Evolutionary conservation across 2,888 invertebrate species (phyloP), one percentile per base, ranked within the genome.

Genomic region (Nycteola revayana): DNA sequence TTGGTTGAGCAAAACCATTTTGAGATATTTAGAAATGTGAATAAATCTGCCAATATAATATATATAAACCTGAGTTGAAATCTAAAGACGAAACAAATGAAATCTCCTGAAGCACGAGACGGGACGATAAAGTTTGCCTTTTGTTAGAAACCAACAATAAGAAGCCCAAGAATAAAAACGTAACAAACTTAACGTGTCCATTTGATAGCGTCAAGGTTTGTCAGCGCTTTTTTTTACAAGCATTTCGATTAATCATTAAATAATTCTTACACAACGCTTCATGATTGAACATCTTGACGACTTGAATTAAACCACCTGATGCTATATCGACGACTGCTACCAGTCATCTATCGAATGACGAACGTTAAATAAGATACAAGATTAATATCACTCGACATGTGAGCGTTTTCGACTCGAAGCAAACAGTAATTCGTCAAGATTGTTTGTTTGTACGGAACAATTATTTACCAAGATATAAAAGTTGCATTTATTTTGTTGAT

Each of bases 61-160:
- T n/a, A n/a, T n/a, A n/a, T 39, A 40, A 48, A 54, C 57, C 53
- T 22, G 25, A 25, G 14, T 41, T 32, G 32, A 44, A 33, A 34
- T 50, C 23, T 38, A 41, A 49, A 42, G 35, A 59, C 55, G 54
- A 62, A 66, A 47, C 49, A 29, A 48, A 51, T 50, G 52, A 53
- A 62, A 59, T 42, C 62, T 68, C 74, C 81, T 82, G 83, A 83
- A 84, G 84, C 76, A 74, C 64, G 76, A 73, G 78, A 49, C 31
- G 29, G 71, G 78, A 70, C 84, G 84, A 86, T 85, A 85, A 80
- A 67, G 86, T 84, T 85, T 83, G 73, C 61, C 75, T 74, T 76
- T 82, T 79, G 76, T 80, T 63, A 57, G 60, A 64, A 64, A 61
- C 53, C 43, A 32, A 32, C 37, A 41, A 70, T 56, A 68, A 75